Evolutionary conservation across 1,140 invertebrate species (phyloP), one percentile per base, ranked within the genome.

Genomic region (Diachasma alloeum): DNA sequence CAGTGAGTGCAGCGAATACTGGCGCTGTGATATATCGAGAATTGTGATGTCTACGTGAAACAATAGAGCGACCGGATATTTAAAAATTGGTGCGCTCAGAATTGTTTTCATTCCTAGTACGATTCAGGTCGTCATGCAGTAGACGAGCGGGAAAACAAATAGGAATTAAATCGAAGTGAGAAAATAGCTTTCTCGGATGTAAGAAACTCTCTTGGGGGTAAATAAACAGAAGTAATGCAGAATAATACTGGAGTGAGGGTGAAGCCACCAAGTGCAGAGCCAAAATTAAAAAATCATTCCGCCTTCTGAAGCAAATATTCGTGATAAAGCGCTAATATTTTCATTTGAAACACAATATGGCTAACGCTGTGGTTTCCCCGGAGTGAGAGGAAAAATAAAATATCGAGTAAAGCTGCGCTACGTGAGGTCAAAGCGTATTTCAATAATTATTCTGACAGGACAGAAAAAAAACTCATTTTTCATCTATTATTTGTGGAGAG

Each of bases 381-480:
- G 44, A n/a, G 53, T 59, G 19, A 4, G 11, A 24, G 24, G 24
- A 6, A 13, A 63, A 63, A 63, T 26, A 63, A 63, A 63, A 24
- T 26, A 63, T 63, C 59, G 59, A 5, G 22, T 63, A 63, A 63
- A 63, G 59, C 59, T 24, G 19, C 59, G 59, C 59, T 63, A 63
- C 59, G 24, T 63, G 19, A 63, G 59, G 59, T 63, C 59, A 63
- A 63, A 63, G 59, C 59, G 59, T 63, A 63, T 63, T 63, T 31
- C 13, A 56, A 56, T 26, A 15, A 63, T 63, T 63, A 26, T 63
- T 63, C 13, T 63, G 19, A 56, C 31, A 31, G 19, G 19, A 4
- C 15, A 6, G 6, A 31, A 31, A 31, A 31, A 31, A 31, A 56
- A 48, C 4, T 48, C n/a, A 6, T 31, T 63, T 31, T 63, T 31